Evolutionary conservation across 2,113 vertebrate species (phyloP), one percentile per base, ranked within the genome.

Genomic region (Shinisaurus crocodilurus): DNA sequence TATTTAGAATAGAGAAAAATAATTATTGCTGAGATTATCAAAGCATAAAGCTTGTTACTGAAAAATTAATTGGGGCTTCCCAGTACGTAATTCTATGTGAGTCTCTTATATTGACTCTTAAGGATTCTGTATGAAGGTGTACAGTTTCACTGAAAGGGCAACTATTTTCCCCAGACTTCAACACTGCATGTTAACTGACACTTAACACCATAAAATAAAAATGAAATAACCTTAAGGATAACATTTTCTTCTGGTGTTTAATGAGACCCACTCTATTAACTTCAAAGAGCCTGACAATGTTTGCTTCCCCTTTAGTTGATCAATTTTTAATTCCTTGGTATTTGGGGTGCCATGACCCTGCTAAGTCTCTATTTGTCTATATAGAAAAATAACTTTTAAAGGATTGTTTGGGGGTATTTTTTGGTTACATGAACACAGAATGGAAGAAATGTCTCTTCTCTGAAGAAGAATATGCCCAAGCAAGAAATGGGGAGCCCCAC

Each of bases 291-390:
- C 67, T 65, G 88, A 84, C 70, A 50, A 89, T 67, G 57, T 85
- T 89, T 89, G 88, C 80, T 82, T 82, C 43, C 10, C 57, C 80
- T 50, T 65, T 87, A 87, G 54, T 82, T 90, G 85, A 86, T 87
- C n/a, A 92, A n/a, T 82, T 90, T 91, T 85, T 65, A 91, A 90
- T 94, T 79, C 45, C 74, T 92, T 88, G 57, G 27, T 92, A 69
- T 91, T 82, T 89, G 57, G 63, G 84, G 88, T 83, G 43, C 43
- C 85, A 82, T 90, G 70, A 83, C 57, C 79, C 34, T 50, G 6
- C 34, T 93, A 45, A 37, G 90, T 90, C n/a, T 88, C 16, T 83
- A 23, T 89, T 90, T 92, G 88, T 89, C 60, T 83, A 84, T 88
- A 69, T 18, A 86, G 57, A 87, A 34, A 83, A 74, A 65, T 50